Evolutionary conservation across 2,888 invertebrate genomes (phyloP), one percentile per base, ranked within the genome.

Genomic region (Mythimna ferrago): DNA sequence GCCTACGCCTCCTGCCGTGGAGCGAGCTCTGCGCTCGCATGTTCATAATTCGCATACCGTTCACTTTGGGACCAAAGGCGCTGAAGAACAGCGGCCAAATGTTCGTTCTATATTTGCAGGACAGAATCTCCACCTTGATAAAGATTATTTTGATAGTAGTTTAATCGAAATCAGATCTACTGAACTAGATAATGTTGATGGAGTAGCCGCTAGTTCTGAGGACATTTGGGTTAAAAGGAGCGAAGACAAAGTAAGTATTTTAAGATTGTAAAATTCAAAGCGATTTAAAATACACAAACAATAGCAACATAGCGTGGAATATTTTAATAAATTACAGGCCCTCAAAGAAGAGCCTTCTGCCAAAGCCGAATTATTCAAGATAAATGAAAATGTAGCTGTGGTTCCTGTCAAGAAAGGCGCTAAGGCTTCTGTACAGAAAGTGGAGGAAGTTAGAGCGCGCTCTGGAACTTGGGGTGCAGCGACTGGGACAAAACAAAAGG

Each of bases 91-190:
- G 78, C 96, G 97, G 53, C 97, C 97, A n/a, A 97, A 97, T 57
- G 95, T 97, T 35, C 97, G 97, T 85, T 94, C 97, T 19, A 94
- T 98, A 75, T 97, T 98, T 92, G 93, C 97, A 88, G 93, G 92
- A 74, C 92, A 93, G 91, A 95, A 94, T 93, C 95, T 95, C 88
- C 98, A 98, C 93, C 96, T 97, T 80, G 98, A 98, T 93, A 98
- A 98, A 89, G 96, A 97, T 82, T 98, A 98, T 96, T 98, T 98
- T 90, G 98, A 98, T 93, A 97, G 97, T 85, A 98, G 98, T 81
- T 95, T 98, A 83, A 97, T 98, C 86, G 98, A 98, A 93, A 98
- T 98, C 93, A 98, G 98, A 90, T 97, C 97, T 84, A 97, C 97
- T 71, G 51, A 53, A 19, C 19, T 53, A 53, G 51, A 53, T 53